Conservation (phyloP, 2,797 vertebrate species). For the Ctenopoma multispine region DNA sequence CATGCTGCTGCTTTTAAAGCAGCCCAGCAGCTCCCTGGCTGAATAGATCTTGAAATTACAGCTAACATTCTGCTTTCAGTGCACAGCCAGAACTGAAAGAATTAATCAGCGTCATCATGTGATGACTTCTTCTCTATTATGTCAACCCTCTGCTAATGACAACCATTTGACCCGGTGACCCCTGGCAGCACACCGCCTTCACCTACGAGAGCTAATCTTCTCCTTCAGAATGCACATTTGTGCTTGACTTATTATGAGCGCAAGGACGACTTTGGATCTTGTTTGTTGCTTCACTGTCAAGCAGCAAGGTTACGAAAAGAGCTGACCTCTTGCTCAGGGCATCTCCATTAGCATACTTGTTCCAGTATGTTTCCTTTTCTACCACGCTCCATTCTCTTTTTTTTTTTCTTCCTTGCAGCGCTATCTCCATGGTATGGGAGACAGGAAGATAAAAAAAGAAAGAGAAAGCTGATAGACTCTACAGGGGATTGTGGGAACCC, state of each 20-base stretch:
- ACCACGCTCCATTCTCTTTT: constrained; percentile 27
- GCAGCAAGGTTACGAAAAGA: constrained; percentile 16
- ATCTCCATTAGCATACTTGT: constrained; percentile 51
- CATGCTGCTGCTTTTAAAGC: background rate
- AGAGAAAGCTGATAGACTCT: constrained; percentile 68
- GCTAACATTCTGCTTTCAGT: constrained; percentile 4
- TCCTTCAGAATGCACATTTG: constrained; percentile 16
- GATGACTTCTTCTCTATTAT: constrained; percentile 8
- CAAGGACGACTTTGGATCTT: constrained; percentile 14
- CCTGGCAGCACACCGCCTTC: constrained; percentile 13
- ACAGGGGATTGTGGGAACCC: constrained; percentile 84
- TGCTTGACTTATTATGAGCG: constrained; percentile 25
- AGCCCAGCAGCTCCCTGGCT: background rate
- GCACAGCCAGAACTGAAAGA: background rate
- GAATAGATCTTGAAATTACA: background rate
- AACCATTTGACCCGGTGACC: constrained; percentile 53
- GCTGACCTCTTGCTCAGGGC: constrained; percentile 36
- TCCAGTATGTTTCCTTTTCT: constrained; percentile 40
- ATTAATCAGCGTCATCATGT: constrained; percentile 30
- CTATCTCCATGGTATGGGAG: constrained; percentile 62
- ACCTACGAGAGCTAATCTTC: constrained; percentile 35
- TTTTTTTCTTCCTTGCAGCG: constrained; percentile 32
- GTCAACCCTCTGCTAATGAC: constrained; percentile 29
- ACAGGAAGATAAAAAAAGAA: constrained; percentile 51
- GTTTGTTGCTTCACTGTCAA: constrained; percentile 33